Evolutionary conservation across 2,888 invertebrate species (phyloP).

Genomic region (Rhingia campestris): DNA sequence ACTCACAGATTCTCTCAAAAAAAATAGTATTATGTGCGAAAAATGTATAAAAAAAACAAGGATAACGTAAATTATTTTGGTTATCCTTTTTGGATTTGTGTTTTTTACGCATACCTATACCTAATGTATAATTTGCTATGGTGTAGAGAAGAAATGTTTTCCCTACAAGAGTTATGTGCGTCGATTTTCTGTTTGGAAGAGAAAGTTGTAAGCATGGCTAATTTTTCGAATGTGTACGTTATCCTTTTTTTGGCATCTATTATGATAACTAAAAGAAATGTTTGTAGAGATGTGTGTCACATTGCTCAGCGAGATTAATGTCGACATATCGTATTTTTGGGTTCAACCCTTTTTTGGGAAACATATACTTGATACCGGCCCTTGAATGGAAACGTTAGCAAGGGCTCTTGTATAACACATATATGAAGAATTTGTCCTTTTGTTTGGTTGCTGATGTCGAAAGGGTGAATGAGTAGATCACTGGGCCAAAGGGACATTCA

Average conservation of each 20-base stretch:
- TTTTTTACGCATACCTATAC: conserved; percentile 57
- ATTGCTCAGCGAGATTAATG: conserved; percentile 61
- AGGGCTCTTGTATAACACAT: conserved; percentile 30
- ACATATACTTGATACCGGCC: neutral
- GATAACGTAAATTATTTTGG: conserved; percentile 71
- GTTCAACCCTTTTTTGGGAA: conserved; percentile 52
- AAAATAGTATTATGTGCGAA: conserved; percentile 63
- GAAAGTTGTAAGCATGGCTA: conserved; percentile 52
- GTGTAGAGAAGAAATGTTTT: conserved; percentile 22
- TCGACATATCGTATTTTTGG: conserved; percentile 61
- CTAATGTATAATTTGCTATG: conserved; percentile 25
- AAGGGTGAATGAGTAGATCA: conserved; percentile 57
- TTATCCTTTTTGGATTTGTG: conserved; percentile 73
- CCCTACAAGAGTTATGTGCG: conserved; percentile 26
- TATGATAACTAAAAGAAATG: conserved; percentile 31
- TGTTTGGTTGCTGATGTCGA: neutral
- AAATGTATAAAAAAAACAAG: conserved; percentile 51
- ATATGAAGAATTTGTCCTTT: conserved; percentile 40
- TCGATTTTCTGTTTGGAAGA: conserved; percentile 4
- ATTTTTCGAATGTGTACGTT: conserved; percentile 35
- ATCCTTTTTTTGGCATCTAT: conserved; percentile 42
- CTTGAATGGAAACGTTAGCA: conserved; percentile 12
- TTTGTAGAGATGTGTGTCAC: conserved; percentile 58
- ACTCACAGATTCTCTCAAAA: conserved; percentile 45
- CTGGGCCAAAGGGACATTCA: conserved; percentile 37